These are phyloP conservation scores for Lepas anatifera DNA, from an alignment of 2,888 invertebrate genomes.

Conservation along the genomic window DNA sequence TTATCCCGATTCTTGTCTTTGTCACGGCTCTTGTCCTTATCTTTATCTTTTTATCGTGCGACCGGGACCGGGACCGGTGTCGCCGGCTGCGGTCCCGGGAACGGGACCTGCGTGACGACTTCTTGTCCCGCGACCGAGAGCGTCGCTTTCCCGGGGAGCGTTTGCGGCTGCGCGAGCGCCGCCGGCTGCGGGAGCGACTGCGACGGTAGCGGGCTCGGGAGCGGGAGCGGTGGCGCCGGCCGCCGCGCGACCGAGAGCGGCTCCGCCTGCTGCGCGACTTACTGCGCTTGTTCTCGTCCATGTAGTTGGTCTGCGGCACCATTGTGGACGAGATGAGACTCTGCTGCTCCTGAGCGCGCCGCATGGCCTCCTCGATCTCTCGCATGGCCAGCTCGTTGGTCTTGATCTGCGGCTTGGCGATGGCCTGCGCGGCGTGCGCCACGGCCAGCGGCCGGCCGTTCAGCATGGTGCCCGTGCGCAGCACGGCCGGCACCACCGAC, in stretches of 20 bases:
- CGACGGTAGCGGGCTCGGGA: slow-evolving; percentile 13
- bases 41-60: slow-evolving; percentile 14
- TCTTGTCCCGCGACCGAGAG: slow-evolving; percentile 13
- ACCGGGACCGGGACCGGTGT: slow-evolving; percentile 1
- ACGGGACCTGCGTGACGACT: neutral
- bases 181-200: slow-evolving; percentile 27
- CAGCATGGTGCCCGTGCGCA: slow-evolving; percentile 60
- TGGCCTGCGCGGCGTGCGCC: slow-evolving; percentile 82
- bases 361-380: slow-evolving; percentile 96
- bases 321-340: slow-evolving; percentile 50
- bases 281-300: slow-evolving; percentile 29
- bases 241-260: slow-evolving; percentile 58
- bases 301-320: slow-evolving; percentile 41
- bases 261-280: slow-evolving; percentile 57
- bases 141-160: slow-evolving; percentile 1
- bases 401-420: slow-evolving; percentile 76
- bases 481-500: slow-evolving; percentile 68
- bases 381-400: slow-evolving; percentile 89
- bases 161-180: neutral
- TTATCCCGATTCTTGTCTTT: neutral
- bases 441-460: slow-evolving; percentile 48
- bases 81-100: slow-evolving; percentile 5
- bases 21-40: slow-evolving; percentile 15
- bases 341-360: slow-evolving; percentile 89
- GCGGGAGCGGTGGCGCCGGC: slow-evolving; percentile 41